Base-by-base conservation (phyloP, 2,113 vertebrate species). In the Cephalopholis sonnerati region DNA sequence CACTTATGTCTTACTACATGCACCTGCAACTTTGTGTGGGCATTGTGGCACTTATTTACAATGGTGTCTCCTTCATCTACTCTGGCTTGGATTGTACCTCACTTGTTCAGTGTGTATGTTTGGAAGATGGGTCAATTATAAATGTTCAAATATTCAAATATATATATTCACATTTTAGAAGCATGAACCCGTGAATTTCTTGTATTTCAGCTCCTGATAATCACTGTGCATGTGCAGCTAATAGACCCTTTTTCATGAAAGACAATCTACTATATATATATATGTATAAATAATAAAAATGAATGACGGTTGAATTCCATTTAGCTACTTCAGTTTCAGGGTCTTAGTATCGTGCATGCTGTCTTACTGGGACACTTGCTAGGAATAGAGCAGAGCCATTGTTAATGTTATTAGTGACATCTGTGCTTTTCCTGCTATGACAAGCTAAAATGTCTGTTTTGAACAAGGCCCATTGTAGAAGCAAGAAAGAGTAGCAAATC, bases 401-500 rank as follows among this genome's bases (percentile, higher is more conserved):
- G 4, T 67, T 50, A 46, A 25, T 48, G 44, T 29, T 27, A 18
- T 27, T 20, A 11, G 44, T 12, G 27, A 11, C 4, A 2, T 16
- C 2, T 6, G 16, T n/a, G 66, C 11, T 67, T 29, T 22, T 36
- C 16, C 18, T 51, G 13, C 5, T 9, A 10, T 48, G n/a, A n/a
- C n/a, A 22, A 11, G 8, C 18, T 9, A 57, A 17, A 44, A 36
- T 41, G 39, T 9, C 10, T 10, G 25, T 20, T 54, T 2, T 64
- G 44, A 24, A 66, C 51, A 57, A 8, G 20, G 3, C 15, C 13
- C 22, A 44, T 8, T 10, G 29, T 27, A 3, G 12, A 4, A n/a
- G 5, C 15, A 51, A 53, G 32, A 81, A 32, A 69, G 15, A 73
- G 63, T 1, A 55, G 18, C 7, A 67, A 81, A 78, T 10, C 8